A percentile compares a stretch with the other conserved stretches of the same genome.
phyloP scores from a whole-genome alignment of 2,888 invertebrate genomes.

The Drosophila bunnanda region DNA sequence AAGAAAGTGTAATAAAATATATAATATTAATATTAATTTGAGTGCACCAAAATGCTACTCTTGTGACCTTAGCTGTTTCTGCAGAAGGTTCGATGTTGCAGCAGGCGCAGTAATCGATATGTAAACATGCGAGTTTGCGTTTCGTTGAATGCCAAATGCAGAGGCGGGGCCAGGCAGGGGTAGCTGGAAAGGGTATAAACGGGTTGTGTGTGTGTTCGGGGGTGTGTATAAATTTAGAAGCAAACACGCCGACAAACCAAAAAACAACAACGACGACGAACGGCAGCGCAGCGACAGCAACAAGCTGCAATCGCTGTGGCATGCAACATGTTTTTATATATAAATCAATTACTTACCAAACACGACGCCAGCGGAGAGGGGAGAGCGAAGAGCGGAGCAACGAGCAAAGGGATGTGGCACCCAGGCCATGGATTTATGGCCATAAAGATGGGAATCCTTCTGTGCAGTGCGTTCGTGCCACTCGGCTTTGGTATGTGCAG shows the following conservation, averaged over 20 bases:
- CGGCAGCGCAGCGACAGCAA: conserved; percentile 51
- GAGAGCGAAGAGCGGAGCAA: conserved; percentile 13
- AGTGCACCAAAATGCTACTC: not conserved
- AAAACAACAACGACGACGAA: conserved; percentile 18
- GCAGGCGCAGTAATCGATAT: conserved; percentile 71
- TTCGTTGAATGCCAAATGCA: conserved; percentile 30
- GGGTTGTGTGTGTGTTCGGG: conserved; percentile 29
- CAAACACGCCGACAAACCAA: conserved; percentile 53
- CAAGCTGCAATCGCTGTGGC: conserved; percentile 66
- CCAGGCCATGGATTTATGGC: conserved; percentile 53
- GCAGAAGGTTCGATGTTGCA: conserved; percentile 29
- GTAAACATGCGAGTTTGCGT: conserved; percentile 71
- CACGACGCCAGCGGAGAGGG: conserved; percentile 51
- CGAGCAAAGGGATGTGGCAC: not conserved
- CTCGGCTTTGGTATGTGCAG: conserved; percentile 31
- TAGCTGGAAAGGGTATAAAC: not conserved
- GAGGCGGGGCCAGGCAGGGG: not conserved
- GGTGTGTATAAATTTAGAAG: conserved; percentile 72
- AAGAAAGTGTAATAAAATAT: not conserved
- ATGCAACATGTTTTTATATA: conserved; percentile 78
- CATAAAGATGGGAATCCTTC: conserved; percentile 31
- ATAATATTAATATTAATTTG: not conserved
- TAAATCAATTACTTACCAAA: conserved; percentile 80
- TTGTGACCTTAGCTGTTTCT: not conserved
- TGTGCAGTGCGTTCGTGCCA: conserved; percentile 30